A percentile compares a stretch with the other conserved stretches of the same genome.
Evolutionary conservation across 2,888 invertebrate species (phyloP).

Genomic region (Nezara viridula): DNA sequence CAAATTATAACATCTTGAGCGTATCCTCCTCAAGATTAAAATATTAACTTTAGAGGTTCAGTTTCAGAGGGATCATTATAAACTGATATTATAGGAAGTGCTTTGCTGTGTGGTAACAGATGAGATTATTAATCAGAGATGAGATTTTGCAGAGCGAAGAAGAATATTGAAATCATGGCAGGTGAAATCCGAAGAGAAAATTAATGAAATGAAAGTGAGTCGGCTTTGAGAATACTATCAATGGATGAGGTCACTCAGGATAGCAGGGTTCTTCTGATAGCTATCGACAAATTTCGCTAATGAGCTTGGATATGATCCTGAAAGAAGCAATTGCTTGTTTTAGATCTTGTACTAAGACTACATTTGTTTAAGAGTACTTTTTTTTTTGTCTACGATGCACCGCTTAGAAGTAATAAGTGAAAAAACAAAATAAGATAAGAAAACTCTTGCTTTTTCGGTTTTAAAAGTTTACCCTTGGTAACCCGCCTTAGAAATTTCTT

Average conservation of each 20-base stretch:
- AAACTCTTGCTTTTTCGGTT: no score
- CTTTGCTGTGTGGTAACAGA: not conserved
- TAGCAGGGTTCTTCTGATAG: not conserved
- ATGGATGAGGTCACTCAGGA: not conserved
- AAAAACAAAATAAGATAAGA: no score
- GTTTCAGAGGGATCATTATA: not conserved
- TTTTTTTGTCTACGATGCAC: no score
- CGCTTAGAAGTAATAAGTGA: no score
- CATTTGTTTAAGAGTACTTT: no score
- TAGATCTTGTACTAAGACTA: not conserved
- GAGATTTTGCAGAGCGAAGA: not conserved
- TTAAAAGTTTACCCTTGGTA: no score
- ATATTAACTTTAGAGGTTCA: not conserved
- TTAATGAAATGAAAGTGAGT: slow-evolving; percentile 38
- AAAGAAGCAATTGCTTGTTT: not conserved
- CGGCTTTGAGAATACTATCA: not conserved
- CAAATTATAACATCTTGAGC: slow-evolving; percentile 8
- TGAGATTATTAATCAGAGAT: not conserved
- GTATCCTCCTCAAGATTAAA: not conserved
- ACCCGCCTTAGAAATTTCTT: no score
- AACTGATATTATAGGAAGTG: not conserved
- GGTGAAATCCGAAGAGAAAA: slow-evolving; percentile 32
- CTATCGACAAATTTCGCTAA: not conserved
- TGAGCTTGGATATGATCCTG: not conserved
- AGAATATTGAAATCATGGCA: not conserved